These are phyloP conservation scores for Axis porcinus DNA, from an alignment of 2,113 vertebrate genomes.

Conservation along the genomic window DNA sequence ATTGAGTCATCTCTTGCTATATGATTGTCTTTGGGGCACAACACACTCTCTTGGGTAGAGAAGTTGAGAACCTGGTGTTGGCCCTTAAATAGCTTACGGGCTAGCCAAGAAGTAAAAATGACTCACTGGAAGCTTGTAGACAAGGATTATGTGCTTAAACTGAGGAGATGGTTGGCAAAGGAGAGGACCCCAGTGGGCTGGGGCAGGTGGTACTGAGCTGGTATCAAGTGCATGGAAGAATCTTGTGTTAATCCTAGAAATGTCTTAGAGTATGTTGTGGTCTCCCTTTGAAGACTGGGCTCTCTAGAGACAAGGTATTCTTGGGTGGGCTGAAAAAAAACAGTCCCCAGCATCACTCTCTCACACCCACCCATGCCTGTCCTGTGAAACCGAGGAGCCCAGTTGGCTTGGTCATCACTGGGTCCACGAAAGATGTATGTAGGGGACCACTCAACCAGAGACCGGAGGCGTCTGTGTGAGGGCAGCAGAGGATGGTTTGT, in stretches of 20 bases:
- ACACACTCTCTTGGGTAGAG: background rate
- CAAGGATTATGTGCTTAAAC: background rate
- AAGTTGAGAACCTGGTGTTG: background rate
- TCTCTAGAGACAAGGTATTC: background rate
- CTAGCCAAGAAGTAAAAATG: background rate
- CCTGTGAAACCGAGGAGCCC: background rate
- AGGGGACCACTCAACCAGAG: background rate
- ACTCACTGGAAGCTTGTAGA: background rate
- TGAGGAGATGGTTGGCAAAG: background rate
- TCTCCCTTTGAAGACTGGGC: background rate
- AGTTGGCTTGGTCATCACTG: background rate
- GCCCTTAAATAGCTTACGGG: background rate
- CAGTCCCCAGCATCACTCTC: background rate
- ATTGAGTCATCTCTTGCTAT: background rate
- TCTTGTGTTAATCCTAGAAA: background rate
- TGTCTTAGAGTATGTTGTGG: background rate
- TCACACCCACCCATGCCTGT: background rate
- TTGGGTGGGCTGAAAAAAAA: background rate
- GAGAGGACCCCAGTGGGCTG: background rate
- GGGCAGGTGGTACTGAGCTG: background rate
- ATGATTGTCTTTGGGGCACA: too few species aligned
- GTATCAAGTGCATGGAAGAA: background rate
- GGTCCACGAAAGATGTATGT: background rate
- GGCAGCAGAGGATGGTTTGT: background rate
- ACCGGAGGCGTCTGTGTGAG: accelerated